Conservation (phyloP, 2,888 invertebrate genomes). For the Agrochola lychnidis region DNA sequence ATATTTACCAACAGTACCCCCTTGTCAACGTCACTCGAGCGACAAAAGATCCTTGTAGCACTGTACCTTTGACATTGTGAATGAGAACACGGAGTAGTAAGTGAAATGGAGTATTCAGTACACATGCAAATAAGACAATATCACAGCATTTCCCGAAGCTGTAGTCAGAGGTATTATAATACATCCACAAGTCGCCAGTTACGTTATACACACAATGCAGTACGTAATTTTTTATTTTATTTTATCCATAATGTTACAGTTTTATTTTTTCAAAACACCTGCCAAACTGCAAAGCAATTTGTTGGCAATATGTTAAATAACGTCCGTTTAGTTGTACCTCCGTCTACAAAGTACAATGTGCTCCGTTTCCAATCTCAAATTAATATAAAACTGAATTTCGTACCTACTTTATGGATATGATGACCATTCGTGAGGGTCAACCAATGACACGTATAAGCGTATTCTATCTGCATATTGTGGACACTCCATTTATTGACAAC, state of each 20-base stretch:
- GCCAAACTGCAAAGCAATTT: too few relatives aligned
- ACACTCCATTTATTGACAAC: slow-evolving; percentile 34
- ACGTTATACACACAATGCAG: not conserved
- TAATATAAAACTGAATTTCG: not conserved
- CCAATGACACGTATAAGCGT: not conserved
- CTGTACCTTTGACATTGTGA: not conserved
- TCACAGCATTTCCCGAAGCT: not conserved
- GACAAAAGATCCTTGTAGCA: not conserved
- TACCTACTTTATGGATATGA: not conserved
- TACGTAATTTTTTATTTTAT: not conserved
- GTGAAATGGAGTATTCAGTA: slow-evolving; percentile 18
- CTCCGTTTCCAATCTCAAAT: not conserved
- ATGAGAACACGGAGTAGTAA: slow-evolving; percentile 20
- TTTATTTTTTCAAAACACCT: too few relatives aligned
- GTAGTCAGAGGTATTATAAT: not conserved
- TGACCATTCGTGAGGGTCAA: not conserved
- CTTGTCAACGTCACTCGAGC: not conserved
- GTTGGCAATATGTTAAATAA: too few relatives aligned
- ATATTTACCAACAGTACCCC: not conserved
- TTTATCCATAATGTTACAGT: too few relatives aligned
- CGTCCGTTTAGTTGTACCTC: not conserved
- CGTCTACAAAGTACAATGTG: not conserved
- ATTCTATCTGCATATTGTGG: not conserved
- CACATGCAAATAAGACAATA: not conserved
- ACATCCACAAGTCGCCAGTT: not conserved